Evolutionary conservation across 2,113 vertebrate genomes (phyloP).

Genomic region (Elanoides forficatus): DNA sequence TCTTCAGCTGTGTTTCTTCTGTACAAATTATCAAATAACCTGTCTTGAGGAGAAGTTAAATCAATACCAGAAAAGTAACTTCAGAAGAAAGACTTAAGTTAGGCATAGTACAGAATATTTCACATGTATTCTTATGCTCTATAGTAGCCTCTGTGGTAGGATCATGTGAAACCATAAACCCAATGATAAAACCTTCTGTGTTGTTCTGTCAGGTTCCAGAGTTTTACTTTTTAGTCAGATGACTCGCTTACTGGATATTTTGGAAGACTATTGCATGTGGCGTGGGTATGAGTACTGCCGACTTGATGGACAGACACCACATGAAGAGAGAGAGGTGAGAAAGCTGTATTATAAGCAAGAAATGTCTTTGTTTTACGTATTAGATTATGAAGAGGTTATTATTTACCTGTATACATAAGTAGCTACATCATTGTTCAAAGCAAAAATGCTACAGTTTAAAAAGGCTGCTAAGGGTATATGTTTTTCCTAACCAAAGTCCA

Average conservation of each 20-base stretch:
- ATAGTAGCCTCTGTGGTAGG: background rate
- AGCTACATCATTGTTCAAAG: background rate
- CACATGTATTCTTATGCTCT: background rate
- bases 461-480: background rate
- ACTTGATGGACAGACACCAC: constrained; percentile 86
- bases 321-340: constrained; percentile 86
- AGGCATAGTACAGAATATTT: background rate
- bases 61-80: background rate
- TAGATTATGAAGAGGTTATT: background rate
- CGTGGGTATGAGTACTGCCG: constrained; percentile 87
- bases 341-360: background rate
- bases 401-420: background rate
- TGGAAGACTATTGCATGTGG: constrained; percentile 94
- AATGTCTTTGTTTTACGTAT: background rate
- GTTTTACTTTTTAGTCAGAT: constrained; percentile 90
- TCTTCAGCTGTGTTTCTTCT: background rate
- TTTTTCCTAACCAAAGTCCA: background rate
- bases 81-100: background rate
- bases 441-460: background rate
- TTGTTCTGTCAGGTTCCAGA: constrained; percentile 76
- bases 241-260: constrained; percentile 87
- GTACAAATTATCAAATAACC: background rate
- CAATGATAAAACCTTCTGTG: background rate
- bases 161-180: background rate
- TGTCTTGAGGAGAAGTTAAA: background rate